Evolutionary conservation across 2,888 invertebrate genomes (phyloP), one percentile per base, ranked within the genome.

Genomic region (Drosophila leonis): DNA sequence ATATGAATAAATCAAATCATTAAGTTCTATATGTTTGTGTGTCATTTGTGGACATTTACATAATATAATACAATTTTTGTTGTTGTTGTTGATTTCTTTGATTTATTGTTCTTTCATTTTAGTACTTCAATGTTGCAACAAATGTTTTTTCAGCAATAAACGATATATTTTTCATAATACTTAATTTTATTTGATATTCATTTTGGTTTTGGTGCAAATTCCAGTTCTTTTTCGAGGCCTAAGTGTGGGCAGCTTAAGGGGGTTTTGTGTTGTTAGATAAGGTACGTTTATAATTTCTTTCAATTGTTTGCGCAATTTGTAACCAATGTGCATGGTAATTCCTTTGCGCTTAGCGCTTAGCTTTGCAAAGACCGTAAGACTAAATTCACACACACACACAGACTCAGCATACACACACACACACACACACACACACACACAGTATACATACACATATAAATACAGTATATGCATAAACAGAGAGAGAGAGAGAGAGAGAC

Each of bases 101-200:
- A 33, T 65, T 65, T 35, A 48, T 56, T 65, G 66, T 37, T 48
- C 12, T 67, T 70, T 69, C 59, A 75, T 82, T 82, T 82, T 65
- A 72, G 88, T 90, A 75, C 86, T 88, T 88, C 89, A 88, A 88
- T 88, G 88, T 88, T 88, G 88, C 88, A 88, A 88, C 88, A 85
- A 88, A 88, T 88, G 80, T 69, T 75, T 74, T 69, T 75, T 74
- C 54, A 63, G 71, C 65, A 76, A 59, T 80, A 65, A 54, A 65
- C 52, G 37, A 68, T 54, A 68, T 54, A n/a, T 48, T 44, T 29
- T 13, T 62, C 62, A 24, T 71, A 13, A 63, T 71, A 66, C 72
- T 67, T 62, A 64, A 61, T 54, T 61, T 48, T 42, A 33, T 59
- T 44, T 8, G 37, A 24, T 52, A 35, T 65, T 27, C 15, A 24